These are phyloP conservation scores for Bufo gargarizans DNA, from an alignment of 2,113 vertebrate species.

Conservation along the genomic window DNA sequence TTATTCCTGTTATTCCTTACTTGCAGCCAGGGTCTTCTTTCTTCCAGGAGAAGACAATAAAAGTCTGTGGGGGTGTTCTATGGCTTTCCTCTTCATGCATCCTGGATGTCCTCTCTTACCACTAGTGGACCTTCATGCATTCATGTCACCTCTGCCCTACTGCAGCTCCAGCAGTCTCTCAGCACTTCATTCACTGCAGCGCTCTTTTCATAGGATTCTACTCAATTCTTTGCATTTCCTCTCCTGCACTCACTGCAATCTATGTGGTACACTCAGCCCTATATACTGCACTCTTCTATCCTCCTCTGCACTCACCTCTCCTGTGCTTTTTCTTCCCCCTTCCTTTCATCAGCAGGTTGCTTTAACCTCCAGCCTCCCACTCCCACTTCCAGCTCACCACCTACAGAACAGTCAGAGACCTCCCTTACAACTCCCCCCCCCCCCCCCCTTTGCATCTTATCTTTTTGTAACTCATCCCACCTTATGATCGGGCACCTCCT, in stretches of 20 bases:
- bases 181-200: slow-evolving; percentile 18
- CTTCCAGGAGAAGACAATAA: background rate
- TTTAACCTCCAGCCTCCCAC: slow-evolving; percentile 25
- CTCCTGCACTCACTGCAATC: background rate
- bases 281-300: background rate
- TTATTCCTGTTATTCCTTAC: background rate
- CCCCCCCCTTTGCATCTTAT: background rate
- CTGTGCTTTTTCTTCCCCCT: background rate
- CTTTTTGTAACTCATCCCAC: slow-evolving; percentile 29
- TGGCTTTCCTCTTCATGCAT: background rate
- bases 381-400: slow-evolving; percentile 25
- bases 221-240: background rate
- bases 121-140: background rate
- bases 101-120: background rate
- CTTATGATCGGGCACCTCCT: slow-evolving; percentile 19
- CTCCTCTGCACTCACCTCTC: background rate
- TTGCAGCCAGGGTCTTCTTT: background rate
- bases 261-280: background rate
- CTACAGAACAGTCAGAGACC: slow-evolving; percentile 14
- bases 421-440: background rate
- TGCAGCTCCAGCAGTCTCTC: background rate
- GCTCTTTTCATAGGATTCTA: background rate
- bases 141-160: slow-evolving; percentile 16
- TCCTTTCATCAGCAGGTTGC: slow-evolving; percentile 24
- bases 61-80: background rate